Conservation (phyloP, 2,888 invertebrate species). For the Pyrgus malvae region DNA sequence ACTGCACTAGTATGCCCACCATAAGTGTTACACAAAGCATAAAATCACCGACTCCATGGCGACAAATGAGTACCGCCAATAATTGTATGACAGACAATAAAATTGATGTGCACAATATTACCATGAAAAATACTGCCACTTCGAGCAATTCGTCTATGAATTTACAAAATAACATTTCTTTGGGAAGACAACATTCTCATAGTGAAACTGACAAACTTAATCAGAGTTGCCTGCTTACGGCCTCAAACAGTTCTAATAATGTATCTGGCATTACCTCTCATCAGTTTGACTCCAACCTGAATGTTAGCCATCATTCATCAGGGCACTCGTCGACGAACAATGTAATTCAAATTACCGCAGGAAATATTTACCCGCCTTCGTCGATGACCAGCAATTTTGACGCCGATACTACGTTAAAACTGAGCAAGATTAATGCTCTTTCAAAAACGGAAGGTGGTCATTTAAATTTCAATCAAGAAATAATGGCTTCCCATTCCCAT, state of each 20-base stretch:
- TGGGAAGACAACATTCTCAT: conserved; percentile 54
- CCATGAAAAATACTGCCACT: conserved; percentile 54
- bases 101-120: conserved; percentile 63
- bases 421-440: conserved; percentile 73
- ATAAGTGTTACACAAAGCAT: conserved; percentile 74
- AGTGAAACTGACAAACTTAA: conserved; percentile 63
- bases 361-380: conserved; percentile 71
- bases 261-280: conserved; percentile 64
- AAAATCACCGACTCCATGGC: conserved; percentile 76
- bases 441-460: conserved; percentile 75
- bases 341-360: conserved; percentile 73
- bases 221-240: conserved; percentile 64
- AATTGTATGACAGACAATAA: conserved; percentile 55
- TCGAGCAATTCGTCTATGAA: conserved; percentile 53
- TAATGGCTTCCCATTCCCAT: conserved; percentile 74
- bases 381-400: conserved; percentile 69
- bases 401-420: conserved; percentile 70
- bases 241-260: conserved; percentile 52
- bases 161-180: conserved; percentile 53
- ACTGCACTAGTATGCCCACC: conserved; percentile 61
- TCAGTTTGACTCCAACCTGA: conserved; percentile 64
- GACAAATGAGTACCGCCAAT: conserved; percentile 56
- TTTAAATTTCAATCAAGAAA: conserved; percentile 74
- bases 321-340: conserved; percentile 67
- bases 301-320: conserved; percentile 66